Conservation (phyloP, 2,888 invertebrate genomes). For the Eupithecia subfuscata region DNA sequence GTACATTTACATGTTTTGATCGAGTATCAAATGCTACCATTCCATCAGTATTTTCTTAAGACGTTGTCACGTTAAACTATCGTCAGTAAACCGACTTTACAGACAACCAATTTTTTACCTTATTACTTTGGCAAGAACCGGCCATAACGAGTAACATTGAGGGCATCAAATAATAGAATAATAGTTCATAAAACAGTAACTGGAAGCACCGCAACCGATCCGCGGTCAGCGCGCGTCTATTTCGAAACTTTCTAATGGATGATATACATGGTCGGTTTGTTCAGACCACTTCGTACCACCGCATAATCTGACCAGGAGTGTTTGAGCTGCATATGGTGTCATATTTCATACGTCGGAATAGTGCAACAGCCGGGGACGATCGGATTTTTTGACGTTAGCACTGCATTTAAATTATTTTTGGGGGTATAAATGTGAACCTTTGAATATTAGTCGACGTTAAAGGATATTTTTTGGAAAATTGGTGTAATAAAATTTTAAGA, state of each 20-base stretch:
- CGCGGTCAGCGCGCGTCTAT: constrained; percentile 78
- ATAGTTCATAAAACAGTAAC: constrained; percentile 51
- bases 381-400: background rate
- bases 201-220: constrained; percentile 50
- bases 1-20: too few relatives aligned
- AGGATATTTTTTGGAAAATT: too few relatives aligned
- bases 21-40: too few relatives aligned
- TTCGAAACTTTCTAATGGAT: constrained; percentile 79
- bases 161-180: constrained; percentile 45
- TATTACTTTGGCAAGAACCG: too few relatives aligned
- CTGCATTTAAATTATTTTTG: background rate
- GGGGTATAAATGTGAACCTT: background rate
- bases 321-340: background rate
- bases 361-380: background rate
- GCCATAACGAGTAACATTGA: constrained; percentile 20
- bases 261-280: constrained; percentile 6
- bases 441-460: background rate
- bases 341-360: background rate
- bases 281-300: background rate
- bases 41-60: too few relatives aligned
- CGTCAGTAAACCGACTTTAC: too few relatives aligned
- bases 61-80: too few relatives aligned
- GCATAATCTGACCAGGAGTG: background rate
- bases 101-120: too few relatives aligned
- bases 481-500: too few relatives aligned